Percentiles rank a stretch among this genome's conserved stretches.
phyloP scores from a whole-genome alignment of 1,140 invertebrate species.

The Drosophila varians region DNA sequence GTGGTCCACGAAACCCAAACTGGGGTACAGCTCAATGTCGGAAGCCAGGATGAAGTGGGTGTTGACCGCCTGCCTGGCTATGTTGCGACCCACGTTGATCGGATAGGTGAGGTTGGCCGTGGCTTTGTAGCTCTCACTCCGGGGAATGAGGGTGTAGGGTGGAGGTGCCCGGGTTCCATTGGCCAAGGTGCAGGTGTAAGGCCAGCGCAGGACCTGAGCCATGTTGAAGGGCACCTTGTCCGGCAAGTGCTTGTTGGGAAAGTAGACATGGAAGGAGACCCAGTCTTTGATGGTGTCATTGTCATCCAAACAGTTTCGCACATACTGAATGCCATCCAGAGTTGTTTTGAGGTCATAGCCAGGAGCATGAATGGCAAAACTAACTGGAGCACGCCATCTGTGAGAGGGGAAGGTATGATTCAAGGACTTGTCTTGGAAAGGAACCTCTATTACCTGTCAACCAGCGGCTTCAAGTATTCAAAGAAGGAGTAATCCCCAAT shows the following conservation, averaged over 20 bases:
- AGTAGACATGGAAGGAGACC: slow-evolving; percentile 94
- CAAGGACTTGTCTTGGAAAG: too few species aligned
- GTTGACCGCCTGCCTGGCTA: slow-evolving; percentile 90
- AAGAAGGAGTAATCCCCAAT: slow-evolving; percentile 95
- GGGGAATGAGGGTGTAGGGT: slow-evolving; percentile 87
- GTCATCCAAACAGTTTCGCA: slow-evolving; percentile 87
- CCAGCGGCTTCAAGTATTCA: slow-evolving; percentile 92
- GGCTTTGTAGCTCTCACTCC: slow-evolving; percentile 88
- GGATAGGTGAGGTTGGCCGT: slow-evolving; percentile 92
- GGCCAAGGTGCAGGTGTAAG: slow-evolving; percentile 86
- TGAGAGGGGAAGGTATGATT: neutral
- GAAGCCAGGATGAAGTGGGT: slow-evolving; percentile 94
- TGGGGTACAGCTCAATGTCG: slow-evolving; percentile 94
- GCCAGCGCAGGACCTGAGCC: slow-evolving; percentile 84
- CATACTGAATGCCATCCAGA: slow-evolving; percentile 87
- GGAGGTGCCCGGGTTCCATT: slow-evolving; percentile 75
- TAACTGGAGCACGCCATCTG: slow-evolving; percentile 88
- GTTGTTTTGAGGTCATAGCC: slow-evolving; percentile 88
- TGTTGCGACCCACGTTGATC: slow-evolving; percentile 93
- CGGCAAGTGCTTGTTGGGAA: slow-evolving; percentile 91
- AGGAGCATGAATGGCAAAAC: slow-evolving; percentile 90
- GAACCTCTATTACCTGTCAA: slow-evolving; percentile 85
- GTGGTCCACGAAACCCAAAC: slow-evolving; percentile 88
- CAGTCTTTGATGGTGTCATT: slow-evolving; percentile 88
- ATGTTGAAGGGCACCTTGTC: slow-evolving; percentile 87